Evolutionary conservation across 1,140 invertebrate genomes (phyloP), one percentile per base, ranked within the genome.

Genomic region (Drosophila fuyamai): DNA sequence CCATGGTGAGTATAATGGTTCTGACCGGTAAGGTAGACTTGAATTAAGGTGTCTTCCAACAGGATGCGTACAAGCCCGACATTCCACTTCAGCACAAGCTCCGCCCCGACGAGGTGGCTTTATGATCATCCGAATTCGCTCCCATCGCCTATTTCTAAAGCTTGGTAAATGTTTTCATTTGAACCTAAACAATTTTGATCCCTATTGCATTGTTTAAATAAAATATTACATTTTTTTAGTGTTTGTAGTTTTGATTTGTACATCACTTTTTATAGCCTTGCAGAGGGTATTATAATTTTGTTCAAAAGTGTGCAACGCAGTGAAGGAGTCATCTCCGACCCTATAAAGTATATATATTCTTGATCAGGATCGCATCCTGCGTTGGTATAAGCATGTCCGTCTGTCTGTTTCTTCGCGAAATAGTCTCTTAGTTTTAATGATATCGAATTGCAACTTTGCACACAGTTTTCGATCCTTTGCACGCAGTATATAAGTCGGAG

Each of bases 21-120:
- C 36, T 18, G 23, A n/a, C 13, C 4, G n/a, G n/a, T 7, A 18
- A 9, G 10, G n/a, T 18, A 50, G 10, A n/a, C 41, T 6, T 48
- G 27, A 50, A 4, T 44, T n/a, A 9, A 8, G 0, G 0, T 29
- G 16, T 36, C 4, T 36, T 8, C 5, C 32, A 12, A 8, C 41
- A 88, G 79, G 66, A 83, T 50, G 67, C 70, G 32, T 68, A 66
- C n/a, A 77, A 83, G 27, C 50, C 53, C 5, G 75, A 77, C 53
- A 77, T 91, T 74, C 83, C 74, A 44, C 55, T 73, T 6, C 75
- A 88, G 44, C 70, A 68, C 18, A 82, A 81, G 29, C 43, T 88
- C 18, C 61, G 72, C 35, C 62, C 36, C 6, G 90, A 92, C 46
- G 90, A 92, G 53, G 90, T 85, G 7, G 85, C 90, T 36, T 72